Conservation (phyloP, 1,140 invertebrate species). For the Panagrolaimus sp. region DNA sequence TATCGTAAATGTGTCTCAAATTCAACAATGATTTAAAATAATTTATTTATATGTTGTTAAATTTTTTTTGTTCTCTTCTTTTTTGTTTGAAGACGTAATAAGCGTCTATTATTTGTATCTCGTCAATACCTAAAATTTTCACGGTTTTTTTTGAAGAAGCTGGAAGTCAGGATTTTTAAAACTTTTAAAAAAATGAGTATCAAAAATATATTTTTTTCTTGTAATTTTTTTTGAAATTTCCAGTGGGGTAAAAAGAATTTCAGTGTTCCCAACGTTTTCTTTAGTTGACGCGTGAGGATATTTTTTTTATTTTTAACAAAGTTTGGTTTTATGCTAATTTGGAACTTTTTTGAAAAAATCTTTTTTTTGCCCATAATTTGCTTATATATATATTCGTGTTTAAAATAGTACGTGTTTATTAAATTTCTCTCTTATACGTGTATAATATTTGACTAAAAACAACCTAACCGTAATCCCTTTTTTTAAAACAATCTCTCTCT, state of each 20-base stretch:
- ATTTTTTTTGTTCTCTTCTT: neutral
- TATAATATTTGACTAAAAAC: constrained; percentile 4
- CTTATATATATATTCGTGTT: neutral
- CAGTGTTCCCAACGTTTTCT: neutral
- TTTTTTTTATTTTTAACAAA: constrained; percentile 2
- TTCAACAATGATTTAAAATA: constrained; percentile 1
- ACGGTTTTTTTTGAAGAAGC: constrained; percentile 7
- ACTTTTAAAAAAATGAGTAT: constrained; percentile 13
- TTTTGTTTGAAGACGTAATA: neutral
- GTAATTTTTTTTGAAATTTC: neutral
- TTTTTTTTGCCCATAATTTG: neutral
- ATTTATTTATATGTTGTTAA: neutral
- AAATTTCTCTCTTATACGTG: constrained; percentile 6
- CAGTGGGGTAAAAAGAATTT: neutral
- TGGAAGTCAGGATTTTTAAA: constrained; percentile 11
- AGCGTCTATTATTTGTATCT: neutral
- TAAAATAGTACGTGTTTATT: constrained; percentile 17
- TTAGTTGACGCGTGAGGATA: constrained; percentile 1
- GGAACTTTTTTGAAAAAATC: neutral
- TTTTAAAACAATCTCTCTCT: neutral
- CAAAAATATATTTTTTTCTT: neutral
- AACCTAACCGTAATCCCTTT: neutral
- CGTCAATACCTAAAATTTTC: constrained; percentile 3
- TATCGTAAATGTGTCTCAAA: constrained; percentile 46
- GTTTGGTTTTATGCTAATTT: constrained; percentile 1